Percentiles rank a stretch among this genome's conserved stretches.
Conservation (phyloP, 2,113 vertebrate genomes). For the Brachypodius melanocephalos region DNA sequence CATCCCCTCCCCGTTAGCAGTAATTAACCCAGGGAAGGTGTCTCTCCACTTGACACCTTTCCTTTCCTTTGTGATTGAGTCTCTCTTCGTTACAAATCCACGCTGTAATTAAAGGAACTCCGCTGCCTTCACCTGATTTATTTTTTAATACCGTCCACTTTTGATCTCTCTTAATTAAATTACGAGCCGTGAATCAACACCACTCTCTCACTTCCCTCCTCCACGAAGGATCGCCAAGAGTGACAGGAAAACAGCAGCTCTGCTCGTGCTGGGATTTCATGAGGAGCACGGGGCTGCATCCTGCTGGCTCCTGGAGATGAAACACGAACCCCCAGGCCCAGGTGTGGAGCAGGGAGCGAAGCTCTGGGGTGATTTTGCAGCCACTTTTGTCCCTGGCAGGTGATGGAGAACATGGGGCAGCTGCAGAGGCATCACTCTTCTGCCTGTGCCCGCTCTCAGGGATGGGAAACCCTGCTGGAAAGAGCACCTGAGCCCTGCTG, state of each 20-base stretch:
- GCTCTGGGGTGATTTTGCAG: background rate
- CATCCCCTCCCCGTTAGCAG: background rate
- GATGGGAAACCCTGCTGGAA: background rate
- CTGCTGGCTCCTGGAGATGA: fast-evolving
- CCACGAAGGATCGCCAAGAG: fast-evolving
- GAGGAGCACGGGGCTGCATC: background rate
- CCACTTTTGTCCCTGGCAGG: too few species aligned
- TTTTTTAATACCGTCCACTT: constrained; percentile 20
- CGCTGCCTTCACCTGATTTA: constrained; percentile 38
- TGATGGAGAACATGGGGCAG: background rate
- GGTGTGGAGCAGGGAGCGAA: background rate
- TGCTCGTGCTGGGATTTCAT: background rate
- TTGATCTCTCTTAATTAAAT: constrained; percentile 51
- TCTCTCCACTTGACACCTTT: background rate
- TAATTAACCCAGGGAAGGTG: background rate
- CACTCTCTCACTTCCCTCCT: background rate
- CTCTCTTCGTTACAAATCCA: background rate
- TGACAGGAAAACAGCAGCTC: background rate
- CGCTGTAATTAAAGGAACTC: background rate
- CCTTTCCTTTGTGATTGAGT: background rate
- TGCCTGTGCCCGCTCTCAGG: fast-evolving
- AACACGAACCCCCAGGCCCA: fast-evolving
- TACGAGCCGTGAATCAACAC: background rate
- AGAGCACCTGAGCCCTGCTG: too few species aligned
- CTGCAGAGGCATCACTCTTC: background rate